Evolutionary conservation across 2,797 vertebrate genomes (phyloP).

Genomic region (Rhinogobio ventralis): DNA sequence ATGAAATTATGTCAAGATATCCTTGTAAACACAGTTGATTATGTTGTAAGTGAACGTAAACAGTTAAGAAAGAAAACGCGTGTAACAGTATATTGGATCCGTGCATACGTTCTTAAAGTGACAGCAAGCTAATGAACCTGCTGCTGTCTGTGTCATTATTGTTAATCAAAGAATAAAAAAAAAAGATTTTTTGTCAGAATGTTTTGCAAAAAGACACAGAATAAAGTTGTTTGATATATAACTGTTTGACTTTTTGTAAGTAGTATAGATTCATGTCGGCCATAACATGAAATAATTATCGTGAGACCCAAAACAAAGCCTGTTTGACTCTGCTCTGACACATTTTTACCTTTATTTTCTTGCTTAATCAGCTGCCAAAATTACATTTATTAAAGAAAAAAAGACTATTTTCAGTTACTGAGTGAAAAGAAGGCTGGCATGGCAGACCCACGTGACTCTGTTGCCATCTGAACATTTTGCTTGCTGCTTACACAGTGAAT

Average conservation of each 20-base stretch:
- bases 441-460: neutral
- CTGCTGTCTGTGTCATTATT: too few relatives aligned
- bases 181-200: too few relatives aligned
- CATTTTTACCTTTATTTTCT: neutral
- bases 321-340: neutral
- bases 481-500: constrained; percentile 29
- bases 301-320: neutral
- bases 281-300: neutral
- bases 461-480: constrained; percentile 23
- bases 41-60: too few relatives aligned
- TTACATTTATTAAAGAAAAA: neutral
- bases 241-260: neutral
- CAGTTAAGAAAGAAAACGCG: too few relatives aligned
- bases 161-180: too few relatives aligned
- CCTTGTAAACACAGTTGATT: too few relatives aligned
- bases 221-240: neutral
- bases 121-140: neutral
- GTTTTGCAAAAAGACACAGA: neutral
- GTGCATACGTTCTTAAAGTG: too few relatives aligned
- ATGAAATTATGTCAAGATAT: too few relatives aligned
- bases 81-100: neutral
- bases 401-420: neutral
- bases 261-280: neutral
- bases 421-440: neutral
- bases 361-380: neutral